Evolutionary conservation across 2,113 vertebrate genomes (phyloP).

Genomic region (Triplophysa dalaica): DNA sequence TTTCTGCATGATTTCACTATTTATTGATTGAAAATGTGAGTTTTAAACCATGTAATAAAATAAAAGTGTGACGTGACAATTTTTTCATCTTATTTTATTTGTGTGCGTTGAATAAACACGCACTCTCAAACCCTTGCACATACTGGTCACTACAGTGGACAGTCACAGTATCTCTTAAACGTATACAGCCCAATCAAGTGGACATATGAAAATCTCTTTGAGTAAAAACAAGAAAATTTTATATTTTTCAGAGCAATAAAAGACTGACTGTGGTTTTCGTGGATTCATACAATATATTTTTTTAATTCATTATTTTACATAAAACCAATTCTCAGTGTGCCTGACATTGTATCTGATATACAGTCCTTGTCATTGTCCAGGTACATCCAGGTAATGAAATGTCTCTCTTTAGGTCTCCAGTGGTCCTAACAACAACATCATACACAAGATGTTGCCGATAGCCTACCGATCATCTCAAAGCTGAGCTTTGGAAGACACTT

Average conservation of each 20-base stretch:
- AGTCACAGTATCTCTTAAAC: too few species aligned
- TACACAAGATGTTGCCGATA: background rate
- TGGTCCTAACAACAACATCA: background rate
- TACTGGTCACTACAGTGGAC: too few species aligned
- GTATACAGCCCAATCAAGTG: too few species aligned
- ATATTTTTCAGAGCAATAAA: too few species aligned
- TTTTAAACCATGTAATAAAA: background rate
- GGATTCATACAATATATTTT: too few species aligned
- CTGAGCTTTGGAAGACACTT: slow-evolving; percentile 56
- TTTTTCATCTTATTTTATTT: background rate
- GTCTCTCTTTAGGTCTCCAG: background rate
- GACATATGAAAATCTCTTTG: too few species aligned
- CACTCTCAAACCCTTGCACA: too few species aligned
- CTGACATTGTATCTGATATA: background rate
- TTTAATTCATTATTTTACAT: too few species aligned
- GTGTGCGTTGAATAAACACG: too few species aligned
- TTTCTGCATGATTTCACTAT: slow-evolving; percentile 38
- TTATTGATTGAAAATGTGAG: slow-evolving; percentile 44
- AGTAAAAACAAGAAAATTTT: too few species aligned
- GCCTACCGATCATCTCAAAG: background rate
- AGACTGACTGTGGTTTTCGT: too few species aligned
- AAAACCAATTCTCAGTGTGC: background rate
- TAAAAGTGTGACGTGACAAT: background rate
- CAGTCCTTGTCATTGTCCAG: background rate
- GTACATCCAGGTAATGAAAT: background rate